Base-by-base conservation (phyloP, 2,888 invertebrate species). In the Cataglyphis livida region DNA sequence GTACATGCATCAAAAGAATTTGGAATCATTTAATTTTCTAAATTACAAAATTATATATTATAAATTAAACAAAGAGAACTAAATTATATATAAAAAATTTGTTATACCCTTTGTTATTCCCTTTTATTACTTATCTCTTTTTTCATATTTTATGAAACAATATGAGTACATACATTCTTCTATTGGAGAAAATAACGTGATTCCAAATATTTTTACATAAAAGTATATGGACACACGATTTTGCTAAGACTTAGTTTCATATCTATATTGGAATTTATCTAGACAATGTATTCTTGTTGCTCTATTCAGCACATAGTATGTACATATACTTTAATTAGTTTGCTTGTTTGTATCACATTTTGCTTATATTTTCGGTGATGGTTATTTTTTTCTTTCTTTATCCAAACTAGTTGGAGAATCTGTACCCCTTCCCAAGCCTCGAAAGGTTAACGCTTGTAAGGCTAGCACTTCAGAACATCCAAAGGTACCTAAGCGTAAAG, bases 351-450 rank as follows among this genome's bases (percentile, higher is more conserved):
- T 44, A 44, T 66, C 6, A 65, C 35, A 59, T 41, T 59, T 59
- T 25, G 51, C 35, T 75, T 75, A 18, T 64, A 64, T 54, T 70
- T 51, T 54, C 81, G 92, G 89, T 92, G 90, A 88, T 78, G 91
- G 91, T 79, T 82, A 61, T 85, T 79, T 85, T 82, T 81, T 79
- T 85, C 61, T 70, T 86, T 82, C 48, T 65, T 84, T 66, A 73
- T 70, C 82, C 75, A 82, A 86, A 86, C 84, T 83, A 91, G 84
- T 78, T 85, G 90, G 89, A 87, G 91, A 88, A 84, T 83, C 87
- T 59, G 91, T 89, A 78, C 94, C 93, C 32, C 87, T 90, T 89
- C 92, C 92, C 61, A 92, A 89, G 87, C 92, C 93, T 86, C 92
- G 93, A 90, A 90, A 87, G 82, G 57, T 84, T 68, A 85, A 81